Evolutionary conservation across 2,113 vertebrate species (phyloP).

Genomic region (Percina caprodes): DNA sequence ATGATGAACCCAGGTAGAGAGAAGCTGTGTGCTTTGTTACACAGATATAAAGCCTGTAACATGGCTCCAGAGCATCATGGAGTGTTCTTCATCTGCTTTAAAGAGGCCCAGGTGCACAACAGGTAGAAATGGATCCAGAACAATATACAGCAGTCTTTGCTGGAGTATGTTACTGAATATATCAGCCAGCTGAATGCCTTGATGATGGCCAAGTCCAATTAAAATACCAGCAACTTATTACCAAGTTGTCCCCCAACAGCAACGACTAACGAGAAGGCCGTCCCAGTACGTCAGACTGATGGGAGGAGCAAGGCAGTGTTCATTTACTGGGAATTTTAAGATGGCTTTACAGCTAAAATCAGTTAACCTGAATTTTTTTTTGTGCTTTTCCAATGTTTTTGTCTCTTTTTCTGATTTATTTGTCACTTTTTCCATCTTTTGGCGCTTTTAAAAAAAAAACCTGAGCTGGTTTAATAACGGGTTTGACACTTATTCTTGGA

Average conservation of each 20-base stretch:
- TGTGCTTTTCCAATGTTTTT: too few species aligned
- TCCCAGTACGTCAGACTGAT: neutral
- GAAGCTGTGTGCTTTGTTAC: conserved; percentile 48
- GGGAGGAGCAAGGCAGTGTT: too few species aligned
- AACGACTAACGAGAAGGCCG: neutral
- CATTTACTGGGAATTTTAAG: neutral
- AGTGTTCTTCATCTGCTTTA: neutral
- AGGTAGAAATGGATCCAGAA: neutral
- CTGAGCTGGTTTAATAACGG: too few species aligned
- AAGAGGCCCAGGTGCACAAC: conserved; percentile 4
- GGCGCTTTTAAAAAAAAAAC: too few species aligned
- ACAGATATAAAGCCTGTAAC: conserved; percentile 4
- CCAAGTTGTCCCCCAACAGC: neutral
- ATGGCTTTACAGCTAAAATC: too few species aligned
- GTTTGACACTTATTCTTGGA: too few species aligned
- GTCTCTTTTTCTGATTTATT: too few species aligned
- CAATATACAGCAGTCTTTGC: neutral
- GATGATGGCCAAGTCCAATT: neutral
- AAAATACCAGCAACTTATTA: neutral
- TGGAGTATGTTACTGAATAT: neutral
- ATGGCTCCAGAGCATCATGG: conserved; percentile 8
- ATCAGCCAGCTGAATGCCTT: neutral
- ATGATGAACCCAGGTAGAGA: conserved; percentile 41
- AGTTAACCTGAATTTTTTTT: too few species aligned
- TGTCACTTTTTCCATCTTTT: too few species aligned